Percentiles rank a stretch among this genome's conserved stretches.
Conservation (phyloP, 2,797 vertebrate species). For the Moxostoma hubbsi region DNA sequence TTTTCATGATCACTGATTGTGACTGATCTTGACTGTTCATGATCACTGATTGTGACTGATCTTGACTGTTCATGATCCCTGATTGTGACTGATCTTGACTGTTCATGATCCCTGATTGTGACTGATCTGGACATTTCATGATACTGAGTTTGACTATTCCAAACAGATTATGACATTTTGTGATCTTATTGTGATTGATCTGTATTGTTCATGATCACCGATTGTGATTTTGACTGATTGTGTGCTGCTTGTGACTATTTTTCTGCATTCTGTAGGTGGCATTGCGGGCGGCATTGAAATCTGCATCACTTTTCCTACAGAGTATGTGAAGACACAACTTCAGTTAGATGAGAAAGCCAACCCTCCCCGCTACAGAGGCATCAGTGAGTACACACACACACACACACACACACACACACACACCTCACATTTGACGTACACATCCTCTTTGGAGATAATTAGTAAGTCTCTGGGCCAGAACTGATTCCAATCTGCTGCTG, state of each 20-base stretch:
- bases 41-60: no score
- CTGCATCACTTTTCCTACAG: constrained; percentile 97
- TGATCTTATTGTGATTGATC: no score
- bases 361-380: constrained; percentile 89
- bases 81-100: no score
- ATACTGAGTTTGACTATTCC: no score
- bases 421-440: background rate
- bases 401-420: constrained; percentile 17
- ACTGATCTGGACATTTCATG: no score
- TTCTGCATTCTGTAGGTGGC: constrained; percentile 77
- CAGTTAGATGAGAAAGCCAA: constrained; percentile 92
- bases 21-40: no score
- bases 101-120: no score
- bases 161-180: no score
- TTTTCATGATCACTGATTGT: no score
- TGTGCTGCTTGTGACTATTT: background rate
- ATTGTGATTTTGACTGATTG: background rate
- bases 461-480: constrained; percentile 47
- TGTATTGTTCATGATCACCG: no score
- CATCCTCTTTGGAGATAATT: constrained; percentile 55
- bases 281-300: constrained; percentile 96
- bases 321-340: constrained; percentile 94
- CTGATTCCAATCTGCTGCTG: constrained; percentile 45
- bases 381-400: constrained; percentile 77
- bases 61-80: no score